Base-by-base conservation (phyloP, 2,888 invertebrate species). In the Drosophila atripex region DNA sequence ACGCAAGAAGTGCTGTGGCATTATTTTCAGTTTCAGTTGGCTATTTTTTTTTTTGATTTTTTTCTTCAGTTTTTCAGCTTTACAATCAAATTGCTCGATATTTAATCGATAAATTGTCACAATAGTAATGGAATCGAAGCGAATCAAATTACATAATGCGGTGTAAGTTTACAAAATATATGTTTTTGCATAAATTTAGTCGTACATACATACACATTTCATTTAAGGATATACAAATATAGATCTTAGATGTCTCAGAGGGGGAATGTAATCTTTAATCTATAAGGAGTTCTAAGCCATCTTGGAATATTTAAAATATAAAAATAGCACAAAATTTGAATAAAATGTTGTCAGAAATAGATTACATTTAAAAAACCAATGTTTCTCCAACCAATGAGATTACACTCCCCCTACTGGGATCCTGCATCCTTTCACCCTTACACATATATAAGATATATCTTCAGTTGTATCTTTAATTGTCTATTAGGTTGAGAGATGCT, bases 141-240 rank as follows among this genome's bases (percentile, higher is more conserved):
- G 58, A 53, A 76, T 69, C 46, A 32, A 55, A 35, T 70, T 71
- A 63, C 80, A 83, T 7, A 66, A 73, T 65, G 64, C 46, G 18
- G 71, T 80, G 80, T 86, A 84, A 77, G 84, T 77, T 74, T 80
- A 80, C 80, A 80, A 79, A 84, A 59, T 71, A 79, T 64, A 66
- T 59, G 69, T 58, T 46, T 32, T 35, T 28, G 28, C 28, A 28
- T 28, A 28, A 51, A 43, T 52, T 64, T 55, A 54, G 45, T 61
- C 65, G 64, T 52, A 63, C 47, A 52, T 25, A 39, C 39, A 16
- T 23, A 38, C 23, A 38, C 23, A 59, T 28, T 14, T 35, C 1
- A 25, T 9, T 11, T 35, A 6, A 9, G 58, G 43, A 18, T 28
- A 54, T 12, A 32, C 32, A 9, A 55, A 39, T n/a, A 2, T 28